Percentiles rank a stretch among this genome's conserved stretches.
Evolutionary conservation across 2,888 invertebrate species (phyloP).

Genomic region (Drosophila eohydei): DNA sequence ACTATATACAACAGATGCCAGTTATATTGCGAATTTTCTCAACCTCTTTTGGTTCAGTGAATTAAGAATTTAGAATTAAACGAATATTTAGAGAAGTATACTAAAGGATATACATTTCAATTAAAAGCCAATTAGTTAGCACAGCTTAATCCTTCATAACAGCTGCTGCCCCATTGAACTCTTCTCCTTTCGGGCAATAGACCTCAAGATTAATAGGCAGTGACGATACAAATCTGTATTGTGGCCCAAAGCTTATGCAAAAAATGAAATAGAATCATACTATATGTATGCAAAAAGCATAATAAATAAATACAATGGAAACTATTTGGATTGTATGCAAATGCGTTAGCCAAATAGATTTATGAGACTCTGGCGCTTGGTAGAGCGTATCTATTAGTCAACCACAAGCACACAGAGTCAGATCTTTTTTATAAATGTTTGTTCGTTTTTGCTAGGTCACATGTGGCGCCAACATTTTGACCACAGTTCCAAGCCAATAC

Average conservation of each 20-base stretch:
- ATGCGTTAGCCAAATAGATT: slow-evolving; percentile 9
- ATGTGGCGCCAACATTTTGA: slow-evolving; percentile 35
- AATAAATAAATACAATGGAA: slow-evolving; percentile 1
- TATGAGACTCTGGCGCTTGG: background rate
- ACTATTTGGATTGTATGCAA: slow-evolving; percentile 10
- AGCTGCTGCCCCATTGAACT: too few species aligned
- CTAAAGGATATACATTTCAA: background rate
- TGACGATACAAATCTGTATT: background rate
- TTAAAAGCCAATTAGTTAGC: background rate
- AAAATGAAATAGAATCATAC: slow-evolving; percentile 3
- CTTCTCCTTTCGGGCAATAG: background rate
- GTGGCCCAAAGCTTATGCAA: background rate
- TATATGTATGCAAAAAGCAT: background rate
- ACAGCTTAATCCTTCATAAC: background rate
- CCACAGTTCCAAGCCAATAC: slow-evolving; percentile 7
- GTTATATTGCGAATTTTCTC: too few species aligned
- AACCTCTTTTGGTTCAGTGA: too few species aligned
- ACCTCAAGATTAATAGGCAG: background rate
- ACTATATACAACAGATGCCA: too few species aligned
- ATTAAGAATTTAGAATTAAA: too few species aligned
- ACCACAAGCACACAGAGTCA: background rate
- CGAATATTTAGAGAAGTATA: background rate
- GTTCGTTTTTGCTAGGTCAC: slow-evolving; percentile 9
- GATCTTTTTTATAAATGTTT: background rate
- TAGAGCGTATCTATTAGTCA: slow-evolving; percentile 7